Evolutionary conservation across 1,140 invertebrate species (phyloP).

Genomic region (Drosophila mayri): DNA sequence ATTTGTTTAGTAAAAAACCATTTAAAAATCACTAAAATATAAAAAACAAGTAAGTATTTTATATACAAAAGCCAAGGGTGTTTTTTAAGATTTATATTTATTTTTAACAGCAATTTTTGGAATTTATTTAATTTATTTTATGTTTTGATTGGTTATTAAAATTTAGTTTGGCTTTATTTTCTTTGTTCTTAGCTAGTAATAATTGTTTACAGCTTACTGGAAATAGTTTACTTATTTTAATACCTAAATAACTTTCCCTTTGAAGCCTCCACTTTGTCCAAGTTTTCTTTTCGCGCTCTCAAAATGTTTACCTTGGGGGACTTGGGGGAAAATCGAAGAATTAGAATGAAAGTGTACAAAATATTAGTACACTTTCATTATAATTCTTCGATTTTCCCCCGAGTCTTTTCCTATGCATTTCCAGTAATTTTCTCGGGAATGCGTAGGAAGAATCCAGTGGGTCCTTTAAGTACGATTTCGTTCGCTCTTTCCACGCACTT

Average conservation of each 20-base stretch:
- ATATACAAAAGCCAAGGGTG: conserved; percentile 11
- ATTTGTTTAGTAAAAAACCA: conserved; percentile 19
- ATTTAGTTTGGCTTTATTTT: background rate
- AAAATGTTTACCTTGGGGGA: too few relatives aligned
- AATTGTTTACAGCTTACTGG: background rate
- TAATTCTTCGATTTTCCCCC: background rate
- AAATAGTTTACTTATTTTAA: background rate
- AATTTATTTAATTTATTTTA: background rate
- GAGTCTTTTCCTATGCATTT: background rate
- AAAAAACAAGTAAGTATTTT: background rate
- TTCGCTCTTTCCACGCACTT: conserved; percentile 12
- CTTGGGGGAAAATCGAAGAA: too few relatives aligned
- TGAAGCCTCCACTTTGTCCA: too few relatives aligned
- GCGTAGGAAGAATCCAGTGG: background rate
- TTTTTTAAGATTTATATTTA: background rate
- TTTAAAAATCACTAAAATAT: conserved; percentile 31
- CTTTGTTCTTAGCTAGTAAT: too few relatives aligned
- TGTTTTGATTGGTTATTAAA: background rate
- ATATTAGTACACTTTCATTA: background rate
- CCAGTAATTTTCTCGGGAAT: background rate
- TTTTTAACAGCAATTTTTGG: too few relatives aligned
- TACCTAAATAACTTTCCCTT: too few relatives aligned
- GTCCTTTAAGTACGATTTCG: conserved; percentile 20
- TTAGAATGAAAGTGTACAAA: too few relatives aligned
- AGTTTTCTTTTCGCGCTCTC: background rate